Conservation (phyloP, 2,797 vertebrate genomes). For the Pangasius mekongensis region DNA sequence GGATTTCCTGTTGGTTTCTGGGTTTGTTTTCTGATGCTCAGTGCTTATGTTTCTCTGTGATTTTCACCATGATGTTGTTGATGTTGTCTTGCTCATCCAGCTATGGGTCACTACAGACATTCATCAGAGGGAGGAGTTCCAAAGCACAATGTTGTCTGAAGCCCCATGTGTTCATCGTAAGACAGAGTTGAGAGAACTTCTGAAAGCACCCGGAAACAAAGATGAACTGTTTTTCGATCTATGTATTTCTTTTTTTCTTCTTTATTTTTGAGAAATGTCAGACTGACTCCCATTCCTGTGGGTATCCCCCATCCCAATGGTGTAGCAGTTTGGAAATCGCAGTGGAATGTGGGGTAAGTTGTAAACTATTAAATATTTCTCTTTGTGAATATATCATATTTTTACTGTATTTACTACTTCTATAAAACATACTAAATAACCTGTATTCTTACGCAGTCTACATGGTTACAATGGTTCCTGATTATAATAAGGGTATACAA, state of each 20-base stretch:
- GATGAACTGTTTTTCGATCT: slow-evolving; percentile 37
- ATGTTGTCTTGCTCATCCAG: background rate
- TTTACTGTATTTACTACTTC: background rate
- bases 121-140: slow-evolving; percentile 28
- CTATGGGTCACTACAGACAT: background rate
- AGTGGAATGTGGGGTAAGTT: slow-evolving; percentile 74
- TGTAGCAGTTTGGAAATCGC: slow-evolving; percentile 76
- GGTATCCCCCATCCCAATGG: slow-evolving; percentile 77
- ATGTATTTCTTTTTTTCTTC: slow-evolving; percentile 42
- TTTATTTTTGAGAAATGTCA: background rate
- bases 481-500: background rate
- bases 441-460: background rate
- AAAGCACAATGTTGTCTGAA: background rate
- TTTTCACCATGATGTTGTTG: background rate
- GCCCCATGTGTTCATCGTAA: background rate
- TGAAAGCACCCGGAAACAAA: slow-evolving; percentile 1
- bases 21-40: no score
- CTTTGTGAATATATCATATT: background rate
- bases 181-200: background rate
- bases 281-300: slow-evolving; percentile 65
- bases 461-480: no score
- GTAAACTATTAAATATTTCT: background rate
- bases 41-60: no score
- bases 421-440: background rate
- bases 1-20: no score